Evolutionary conservation across 1,140 invertebrate species (phyloP).

Genomic region (Magallana ariakensis): DNA sequence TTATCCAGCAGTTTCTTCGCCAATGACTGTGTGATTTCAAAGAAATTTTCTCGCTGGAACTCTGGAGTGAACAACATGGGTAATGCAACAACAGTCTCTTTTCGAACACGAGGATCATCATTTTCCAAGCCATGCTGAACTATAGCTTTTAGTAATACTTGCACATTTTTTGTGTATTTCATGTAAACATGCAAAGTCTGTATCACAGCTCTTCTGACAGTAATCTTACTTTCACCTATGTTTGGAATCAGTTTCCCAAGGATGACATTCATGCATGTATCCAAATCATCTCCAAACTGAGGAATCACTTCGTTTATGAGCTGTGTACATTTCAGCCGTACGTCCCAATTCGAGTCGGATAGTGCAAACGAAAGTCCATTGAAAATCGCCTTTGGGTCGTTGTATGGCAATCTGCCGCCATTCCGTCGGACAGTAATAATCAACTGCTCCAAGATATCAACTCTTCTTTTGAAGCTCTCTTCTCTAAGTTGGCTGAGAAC

Average conservation of each 20-base stretch:
- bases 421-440: slow-evolving; percentile 74
- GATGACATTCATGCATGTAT: slow-evolving; percentile 76
- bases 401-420: slow-evolving; percentile 77
- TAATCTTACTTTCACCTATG: slow-evolving; percentile 77
- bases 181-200: slow-evolving; percentile 78
- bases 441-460: slow-evolving; percentile 77
- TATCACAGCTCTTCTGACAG: slow-evolving; percentile 75
- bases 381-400: slow-evolving; percentile 75
- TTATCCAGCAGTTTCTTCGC: slow-evolving; percentile 75
- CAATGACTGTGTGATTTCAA: slow-evolving; percentile 74
- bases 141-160: slow-evolving; percentile 71
- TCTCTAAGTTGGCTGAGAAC: slow-evolving; percentile 76
- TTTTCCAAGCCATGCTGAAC: slow-evolving; percentile 76
- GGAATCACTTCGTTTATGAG: slow-evolving; percentile 78
- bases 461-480: slow-evolving; percentile 75
- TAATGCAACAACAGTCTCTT: slow-evolving; percentile 75
- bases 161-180: slow-evolving; percentile 75
- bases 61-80: slow-evolving; percentile 79
- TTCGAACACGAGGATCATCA: slow-evolving; percentile 72
- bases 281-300: slow-evolving; percentile 75
- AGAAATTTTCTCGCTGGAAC: slow-evolving; percentile 75
- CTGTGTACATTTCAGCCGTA: slow-evolving; percentile 77
- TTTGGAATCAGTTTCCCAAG: slow-evolving; percentile 76
- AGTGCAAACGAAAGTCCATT: slow-evolving; percentile 74
- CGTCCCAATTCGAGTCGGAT: slow-evolving; percentile 76